Conservation (phyloP, 2,888 invertebrate species). For the Brachyptera putata region DNA sequence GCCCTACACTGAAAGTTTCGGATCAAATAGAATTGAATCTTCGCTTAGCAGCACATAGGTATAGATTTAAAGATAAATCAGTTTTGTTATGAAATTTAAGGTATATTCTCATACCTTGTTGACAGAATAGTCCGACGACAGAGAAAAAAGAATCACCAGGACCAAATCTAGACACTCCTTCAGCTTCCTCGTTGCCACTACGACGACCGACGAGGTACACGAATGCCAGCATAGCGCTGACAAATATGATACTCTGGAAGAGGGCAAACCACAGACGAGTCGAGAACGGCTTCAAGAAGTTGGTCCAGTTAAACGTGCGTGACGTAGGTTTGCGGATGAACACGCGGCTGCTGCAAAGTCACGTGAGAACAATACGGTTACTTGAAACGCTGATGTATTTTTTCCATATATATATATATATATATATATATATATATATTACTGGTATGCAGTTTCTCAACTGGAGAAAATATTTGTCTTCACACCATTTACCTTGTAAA, state of each 20-base stretch:
- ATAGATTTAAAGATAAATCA: too few species aligned
- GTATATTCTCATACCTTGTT: neutral
- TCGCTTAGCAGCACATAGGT: too few species aligned
- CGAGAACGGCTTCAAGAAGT: slow-evolving; percentile 13
- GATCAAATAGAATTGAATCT: too few species aligned
- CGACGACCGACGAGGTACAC: neutral
- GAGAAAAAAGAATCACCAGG: neutral
- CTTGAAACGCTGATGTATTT: too few species aligned
- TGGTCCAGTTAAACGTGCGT: neutral
- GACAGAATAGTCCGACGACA: slow-evolving; percentile 9
- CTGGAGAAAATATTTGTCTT: neutral
- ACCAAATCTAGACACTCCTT: neutral
- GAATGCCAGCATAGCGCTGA: neutral
- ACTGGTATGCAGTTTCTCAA: too few species aligned
- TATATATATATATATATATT: too few species aligned
- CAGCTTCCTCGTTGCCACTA: neutral
- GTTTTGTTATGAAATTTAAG: too few species aligned
- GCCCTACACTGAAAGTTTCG: too few species aligned
- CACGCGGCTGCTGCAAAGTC: neutral
- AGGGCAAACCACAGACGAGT: slow-evolving; percentile 8
- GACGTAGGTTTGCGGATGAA: neutral
- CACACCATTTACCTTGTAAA: neutral
- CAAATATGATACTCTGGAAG: neutral
- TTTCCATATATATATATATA: too few species aligned
- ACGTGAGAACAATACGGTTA: too few species aligned